These are phyloP conservation scores for Erannis defoliaria DNA, from an alignment of 2,888 invertebrate species.

Conservation along the genomic window DNA sequence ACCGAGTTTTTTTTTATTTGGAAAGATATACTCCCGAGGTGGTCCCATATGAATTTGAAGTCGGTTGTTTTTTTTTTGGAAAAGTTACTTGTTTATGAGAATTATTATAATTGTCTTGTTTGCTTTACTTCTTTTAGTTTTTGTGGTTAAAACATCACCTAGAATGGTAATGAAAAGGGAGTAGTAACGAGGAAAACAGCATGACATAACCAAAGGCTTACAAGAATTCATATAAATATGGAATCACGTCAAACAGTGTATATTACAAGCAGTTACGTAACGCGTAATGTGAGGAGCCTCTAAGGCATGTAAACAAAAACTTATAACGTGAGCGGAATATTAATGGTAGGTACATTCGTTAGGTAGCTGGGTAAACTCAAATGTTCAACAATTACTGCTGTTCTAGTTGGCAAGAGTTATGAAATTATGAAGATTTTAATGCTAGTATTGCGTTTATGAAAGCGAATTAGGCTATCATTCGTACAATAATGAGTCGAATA, in stretches of 20 bases:
- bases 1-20: no score
- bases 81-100: no score
- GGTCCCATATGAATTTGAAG: no score
- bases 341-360: slow-evolving; percentile 3
- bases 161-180: slow-evolving; percentile 1
- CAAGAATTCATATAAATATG: slow-evolving; percentile 21
- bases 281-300: slow-evolving; percentile 25
- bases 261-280: slow-evolving; percentile 17
- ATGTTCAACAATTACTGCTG: slow-evolving; percentile 5
- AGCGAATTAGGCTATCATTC: background rate
- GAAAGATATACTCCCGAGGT: no score
- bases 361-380: slow-evolving; percentile 1
- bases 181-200: slow-evolving; percentile 7
- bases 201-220: slow-evolving; percentile 17
- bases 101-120: no score
- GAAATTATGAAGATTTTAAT: slow-evolving; percentile 17
- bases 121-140: background rate
- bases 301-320: slow-evolving; percentile 45
- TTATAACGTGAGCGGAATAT: slow-evolving; percentile 38
- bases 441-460: background rate
- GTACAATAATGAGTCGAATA: background rate
- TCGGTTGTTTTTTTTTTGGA: no score
- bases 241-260: slow-evolving; percentile 21
- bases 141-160: background rate
- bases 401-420: slow-evolving; percentile 9